These are phyloP conservation scores for Zootermopsis nevadensis DNA, from an alignment of 2,888 invertebrate genomes.

Conservation along the genomic window DNA sequence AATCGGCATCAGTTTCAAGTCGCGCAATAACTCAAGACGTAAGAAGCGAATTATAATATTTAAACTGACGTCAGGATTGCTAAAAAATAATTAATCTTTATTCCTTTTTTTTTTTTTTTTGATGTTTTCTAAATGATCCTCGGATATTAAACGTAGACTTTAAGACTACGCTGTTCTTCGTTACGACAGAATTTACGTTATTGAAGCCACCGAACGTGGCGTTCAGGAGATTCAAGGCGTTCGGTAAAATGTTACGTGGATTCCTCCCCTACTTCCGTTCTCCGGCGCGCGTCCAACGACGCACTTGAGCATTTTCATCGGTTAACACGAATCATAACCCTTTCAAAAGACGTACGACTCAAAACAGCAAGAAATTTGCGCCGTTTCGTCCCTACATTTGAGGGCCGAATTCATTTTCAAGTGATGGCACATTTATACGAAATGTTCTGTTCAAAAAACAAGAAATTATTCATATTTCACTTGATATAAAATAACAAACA, in stretches of 20 bases:
- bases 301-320: constrained; percentile 35
- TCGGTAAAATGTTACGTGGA: background rate
- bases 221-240: too few relatives aligned
- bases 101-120: too few relatives aligned
- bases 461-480: constrained; percentile 3
- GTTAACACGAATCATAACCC: constrained; percentile 12
- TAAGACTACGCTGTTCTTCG: too few relatives aligned
- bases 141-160: too few relatives aligned
- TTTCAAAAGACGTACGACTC: constrained; percentile 16
- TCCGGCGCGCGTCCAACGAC: background rate
- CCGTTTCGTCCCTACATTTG: constrained; percentile 31
- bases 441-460: background rate
- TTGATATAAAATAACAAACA: background rate
- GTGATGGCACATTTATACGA: constrained; percentile 23
- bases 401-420: background rate
- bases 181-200: too few relatives aligned
- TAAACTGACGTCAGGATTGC: too few relatives aligned
- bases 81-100: too few relatives aligned
- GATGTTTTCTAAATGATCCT: too few relatives aligned
- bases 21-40: too few relatives aligned
- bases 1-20: too few relatives aligned
- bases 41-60: too few relatives aligned
- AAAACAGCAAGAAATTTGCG: constrained; percentile 28
- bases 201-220: too few relatives aligned
- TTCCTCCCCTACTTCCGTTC: background rate